Conservation (phyloP, 64 coral and sea anemone species). For the Catalaphyllia jardinei region DNA sequence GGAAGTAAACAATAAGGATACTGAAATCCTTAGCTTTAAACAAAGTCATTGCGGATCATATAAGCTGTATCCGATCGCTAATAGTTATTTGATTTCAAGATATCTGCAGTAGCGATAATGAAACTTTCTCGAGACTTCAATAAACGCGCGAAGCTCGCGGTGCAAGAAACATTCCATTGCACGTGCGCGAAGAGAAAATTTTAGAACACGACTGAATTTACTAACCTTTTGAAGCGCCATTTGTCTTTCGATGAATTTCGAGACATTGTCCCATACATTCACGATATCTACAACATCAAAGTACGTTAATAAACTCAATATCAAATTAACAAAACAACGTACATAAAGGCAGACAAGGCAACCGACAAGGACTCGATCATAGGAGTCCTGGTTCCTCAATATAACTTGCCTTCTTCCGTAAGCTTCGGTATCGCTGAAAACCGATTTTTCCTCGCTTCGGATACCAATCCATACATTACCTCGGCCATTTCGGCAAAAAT, state of each 20-base stretch:
- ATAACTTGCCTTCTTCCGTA: conserved; percentile 84
- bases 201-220: not conserved
- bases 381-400: not conserved
- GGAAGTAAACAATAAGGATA: too few species aligned
- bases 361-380: conserved; percentile 6
- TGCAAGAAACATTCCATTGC: conserved; percentile 15
- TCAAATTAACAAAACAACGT: conserved; percentile 29
- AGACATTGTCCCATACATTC: conserved; percentile 93
- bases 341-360: conserved; percentile 22
- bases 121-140: not conserved
- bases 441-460: conserved; percentile 87
- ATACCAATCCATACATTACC: conserved; percentile 86
- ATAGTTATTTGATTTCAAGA: not conserved
- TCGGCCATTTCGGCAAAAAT: conserved; percentile 86
- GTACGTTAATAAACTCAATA: not conserved
- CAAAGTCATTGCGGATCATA: not conserved
- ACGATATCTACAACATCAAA: conserved; percentile 77
- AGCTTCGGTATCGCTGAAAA: conserved; percentile 98
- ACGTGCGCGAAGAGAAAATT: conserved; percentile 46
- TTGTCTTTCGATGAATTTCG: conserved; percentile 86
- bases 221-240: conserved; percentile 93
- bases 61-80: not conserved
- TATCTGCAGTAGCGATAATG: not conserved
- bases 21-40: not conserved
- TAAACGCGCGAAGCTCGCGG: conserved; percentile 9